These are phyloP conservation scores for Drosophila insularis DNA, from an alignment of 1,140 invertebrate species.

Conservation along the genomic window DNA sequence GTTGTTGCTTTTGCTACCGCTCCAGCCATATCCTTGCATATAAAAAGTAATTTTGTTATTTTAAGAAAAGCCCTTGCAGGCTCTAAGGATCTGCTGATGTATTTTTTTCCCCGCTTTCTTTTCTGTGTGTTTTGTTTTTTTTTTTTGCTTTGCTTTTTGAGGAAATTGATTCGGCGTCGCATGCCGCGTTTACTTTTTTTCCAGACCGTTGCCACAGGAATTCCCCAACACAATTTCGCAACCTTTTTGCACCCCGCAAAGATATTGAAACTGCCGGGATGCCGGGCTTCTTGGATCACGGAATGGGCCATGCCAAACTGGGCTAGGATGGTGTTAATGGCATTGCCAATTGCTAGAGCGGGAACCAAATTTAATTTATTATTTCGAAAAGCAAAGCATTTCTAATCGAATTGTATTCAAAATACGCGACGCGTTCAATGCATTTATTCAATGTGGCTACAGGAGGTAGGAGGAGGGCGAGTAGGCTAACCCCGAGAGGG, in stretches of 20 bases:
- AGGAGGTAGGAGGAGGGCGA: background rate
- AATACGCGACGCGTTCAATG: slow-evolving; percentile 59
- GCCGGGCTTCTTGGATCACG: background rate
- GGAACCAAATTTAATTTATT: slow-evolving; percentile 76
- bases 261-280: background rate
- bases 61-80: slow-evolving; percentile 71
- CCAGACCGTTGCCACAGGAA: slow-evolving; percentile 70
- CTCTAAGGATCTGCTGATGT: slow-evolving; percentile 40
- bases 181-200: slow-evolving; percentile 59
- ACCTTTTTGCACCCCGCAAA: slow-evolving; percentile 71
- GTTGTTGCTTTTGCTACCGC: slow-evolving; percentile 18
- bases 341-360: slow-evolving; percentile 57
- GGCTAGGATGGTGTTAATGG: slow-evolving; percentile 67
- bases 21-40: slow-evolving; percentile 51
- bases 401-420: slow-evolving; percentile 79
- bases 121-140: slow-evolving; percentile 16
- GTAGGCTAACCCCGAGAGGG: slow-evolving; percentile 2
- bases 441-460: background rate
- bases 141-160: slow-evolving; percentile 30
- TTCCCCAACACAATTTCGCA: slow-evolving; percentile 77
- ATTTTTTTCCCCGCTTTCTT: background rate
- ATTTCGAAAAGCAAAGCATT: slow-evolving; percentile 79
- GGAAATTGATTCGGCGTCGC: slow-evolving; percentile 74
- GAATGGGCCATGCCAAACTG: slow-evolving; percentile 11
- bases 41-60: slow-evolving; percentile 81